phyloP scores from a whole-genome alignment of 2,113 vertebrate species.

The Condylura cristata region DNA sequence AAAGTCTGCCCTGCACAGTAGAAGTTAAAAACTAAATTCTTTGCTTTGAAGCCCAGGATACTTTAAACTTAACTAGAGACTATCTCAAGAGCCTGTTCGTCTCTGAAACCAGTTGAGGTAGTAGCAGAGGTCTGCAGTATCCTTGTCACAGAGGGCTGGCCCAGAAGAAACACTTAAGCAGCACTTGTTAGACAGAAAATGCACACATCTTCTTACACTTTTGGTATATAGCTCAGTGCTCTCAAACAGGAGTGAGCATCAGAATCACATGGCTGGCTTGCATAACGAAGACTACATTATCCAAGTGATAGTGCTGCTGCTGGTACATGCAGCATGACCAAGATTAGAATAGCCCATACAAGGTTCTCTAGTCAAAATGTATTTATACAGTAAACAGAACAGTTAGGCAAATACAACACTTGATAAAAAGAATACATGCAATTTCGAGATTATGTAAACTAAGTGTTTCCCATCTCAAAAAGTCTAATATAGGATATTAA shows the following conservation, averaged over 20 bases:
- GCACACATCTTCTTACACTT: not conserved
- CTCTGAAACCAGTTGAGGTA: not conserved
- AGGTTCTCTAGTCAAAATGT: not conserved
- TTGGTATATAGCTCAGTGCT: not conserved
- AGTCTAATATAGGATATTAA: not conserved
- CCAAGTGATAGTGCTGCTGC: not conserved
- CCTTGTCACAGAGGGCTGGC: not conserved
- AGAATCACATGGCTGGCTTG: not conserved
- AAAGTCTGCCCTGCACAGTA: not conserved
- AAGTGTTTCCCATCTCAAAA: not conserved
- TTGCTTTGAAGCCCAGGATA: not conserved
- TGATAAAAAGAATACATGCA: not conserved
- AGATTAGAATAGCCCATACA: not conserved
- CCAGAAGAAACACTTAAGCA: not conserved
- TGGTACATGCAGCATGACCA: not conserved
- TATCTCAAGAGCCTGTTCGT: constrained; percentile 18
- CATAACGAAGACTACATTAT: not conserved
- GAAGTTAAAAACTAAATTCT: constrained; percentile 7
- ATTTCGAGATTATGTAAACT: constrained; percentile 6
- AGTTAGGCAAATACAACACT: not conserved
- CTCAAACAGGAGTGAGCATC: not conserved
- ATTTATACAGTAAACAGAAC: not conserved
- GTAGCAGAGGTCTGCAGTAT: not conserved
- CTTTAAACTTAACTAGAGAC: constrained; percentile 8
- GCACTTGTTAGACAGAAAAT: not conserved